Percentiles rank a stretch among this genome's conserved stretches.
phyloP scores from a whole-genome alignment of 2,113 vertebrate genomes.

The Hyla sarda region DNA sequence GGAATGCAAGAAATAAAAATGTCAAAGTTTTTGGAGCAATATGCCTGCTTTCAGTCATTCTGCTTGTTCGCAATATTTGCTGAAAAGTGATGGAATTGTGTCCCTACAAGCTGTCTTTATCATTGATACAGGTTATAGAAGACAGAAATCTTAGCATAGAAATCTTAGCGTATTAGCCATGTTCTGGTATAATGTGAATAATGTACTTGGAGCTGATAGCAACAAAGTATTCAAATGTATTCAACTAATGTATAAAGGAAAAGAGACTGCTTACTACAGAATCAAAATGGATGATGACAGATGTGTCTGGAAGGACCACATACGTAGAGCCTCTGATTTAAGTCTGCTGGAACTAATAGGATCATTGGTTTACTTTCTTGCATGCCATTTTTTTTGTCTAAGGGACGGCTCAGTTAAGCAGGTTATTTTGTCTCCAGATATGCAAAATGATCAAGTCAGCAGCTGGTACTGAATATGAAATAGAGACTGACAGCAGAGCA shows the following conservation, averaged over 20 bases:
- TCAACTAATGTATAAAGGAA: constrained; percentile 68
- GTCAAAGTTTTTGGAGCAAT: background rate
- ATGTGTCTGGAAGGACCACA: constrained; percentile 86
- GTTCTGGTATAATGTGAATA: constrained; percentile 1
- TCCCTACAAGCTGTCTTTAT: background rate
- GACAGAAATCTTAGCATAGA: too few species aligned
- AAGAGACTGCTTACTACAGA: constrained; percentile 69
- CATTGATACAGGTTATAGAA: background rate
- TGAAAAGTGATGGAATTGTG: background rate
- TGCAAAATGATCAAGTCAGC: constrained; percentile 77
- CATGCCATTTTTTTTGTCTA: constrained; percentile 77
- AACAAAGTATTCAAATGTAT: constrained; percentile 65
- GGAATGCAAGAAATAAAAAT: background rate
- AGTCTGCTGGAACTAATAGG: constrained; percentile 89
- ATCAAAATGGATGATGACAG: constrained; percentile 79
- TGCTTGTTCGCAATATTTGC: constrained; percentile 1
- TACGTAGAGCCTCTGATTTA: constrained; percentile 87
- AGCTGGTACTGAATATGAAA: constrained; percentile 69
- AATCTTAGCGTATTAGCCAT: background rate
- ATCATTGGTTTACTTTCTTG: constrained; percentile 82
- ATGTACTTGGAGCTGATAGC: constrained; percentile 2
- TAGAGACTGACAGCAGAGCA: constrained; percentile 37
- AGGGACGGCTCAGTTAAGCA: constrained; percentile 77
- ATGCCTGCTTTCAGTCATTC: background rate
- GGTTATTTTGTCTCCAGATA: constrained; percentile 71